These are phyloP conservation scores for Orius laevigatus DNA, from an alignment of 1,140 invertebrate species.

Conservation along the genomic window DNA sequence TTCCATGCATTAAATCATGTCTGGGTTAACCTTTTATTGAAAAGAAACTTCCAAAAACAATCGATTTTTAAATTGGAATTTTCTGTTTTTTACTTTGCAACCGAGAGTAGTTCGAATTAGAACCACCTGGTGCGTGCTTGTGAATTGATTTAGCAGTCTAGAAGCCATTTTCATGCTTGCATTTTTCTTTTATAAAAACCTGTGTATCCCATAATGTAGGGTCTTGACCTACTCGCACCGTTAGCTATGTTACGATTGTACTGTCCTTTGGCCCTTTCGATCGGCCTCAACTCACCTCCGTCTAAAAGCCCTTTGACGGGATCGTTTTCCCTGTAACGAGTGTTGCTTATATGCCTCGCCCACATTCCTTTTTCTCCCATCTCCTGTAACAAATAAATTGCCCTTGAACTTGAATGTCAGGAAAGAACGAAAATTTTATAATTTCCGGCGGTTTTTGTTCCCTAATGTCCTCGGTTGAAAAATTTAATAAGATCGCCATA, in stretches of 20 bases:
- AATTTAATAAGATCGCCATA: not conserved
- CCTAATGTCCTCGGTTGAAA: not conserved
- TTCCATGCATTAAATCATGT: too few species aligned
- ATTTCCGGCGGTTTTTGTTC: not conserved
- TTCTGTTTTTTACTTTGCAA: too few species aligned
- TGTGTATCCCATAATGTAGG: slow-evolving; percentile 49
- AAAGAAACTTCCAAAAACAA: too few species aligned
- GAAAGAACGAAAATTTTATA: not conserved
- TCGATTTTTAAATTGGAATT: too few species aligned
- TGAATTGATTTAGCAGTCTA: not conserved
- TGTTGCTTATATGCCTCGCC: slow-evolving; percentile 21
- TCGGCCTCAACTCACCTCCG: slow-evolving; percentile 11
- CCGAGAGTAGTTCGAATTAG: too few species aligned
- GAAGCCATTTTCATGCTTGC: not conserved
- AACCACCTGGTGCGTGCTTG: too few species aligned
- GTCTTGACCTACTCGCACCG: slow-evolving; percentile 31
- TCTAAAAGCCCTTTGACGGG: slow-evolving; percentile 15
- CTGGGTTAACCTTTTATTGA: too few species aligned
- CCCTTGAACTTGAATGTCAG: not conserved
- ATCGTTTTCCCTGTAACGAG: slow-evolving; percentile 21
- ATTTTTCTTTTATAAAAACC: slow-evolving; percentile 26
- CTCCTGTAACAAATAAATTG: slow-evolving; percentile 25
- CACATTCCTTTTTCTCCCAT: slow-evolving; percentile 31
- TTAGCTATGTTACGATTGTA: slow-evolving; percentile 23
- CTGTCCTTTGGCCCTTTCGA: slow-evolving; percentile 15